Conservation (phyloP, 2,797 vertebrate genomes). For the Poeciliopsis presidionis region DNA sequence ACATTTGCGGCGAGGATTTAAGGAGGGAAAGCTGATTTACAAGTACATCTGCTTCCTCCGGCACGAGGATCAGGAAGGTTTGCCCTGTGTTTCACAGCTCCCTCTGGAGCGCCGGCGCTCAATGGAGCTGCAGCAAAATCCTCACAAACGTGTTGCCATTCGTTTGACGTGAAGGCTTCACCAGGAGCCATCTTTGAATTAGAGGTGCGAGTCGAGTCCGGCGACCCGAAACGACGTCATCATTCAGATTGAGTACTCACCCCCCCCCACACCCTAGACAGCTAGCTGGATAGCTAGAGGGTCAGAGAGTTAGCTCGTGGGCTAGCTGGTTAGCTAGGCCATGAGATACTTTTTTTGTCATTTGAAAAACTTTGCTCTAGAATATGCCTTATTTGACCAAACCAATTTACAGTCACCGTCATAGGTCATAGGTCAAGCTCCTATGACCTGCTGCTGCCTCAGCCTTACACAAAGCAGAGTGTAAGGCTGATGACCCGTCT, state of each 20-base stretch:
- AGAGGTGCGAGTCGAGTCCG: not conserved
- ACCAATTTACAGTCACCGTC: no score
- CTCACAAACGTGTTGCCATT: slow-evolving; percentile 15
- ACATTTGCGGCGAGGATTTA: slow-evolving; percentile 5
- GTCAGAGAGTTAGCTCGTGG: no score
- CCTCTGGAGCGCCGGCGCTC: slow-evolving; percentile 37
- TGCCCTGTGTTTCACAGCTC: slow-evolving; percentile 37
- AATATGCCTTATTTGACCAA: not conserved
- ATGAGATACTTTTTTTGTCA: not conserved
- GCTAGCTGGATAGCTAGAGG: no score
- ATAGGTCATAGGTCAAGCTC: not conserved
- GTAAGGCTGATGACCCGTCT: not conserved
- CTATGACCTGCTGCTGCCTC: slow-evolving; percentile 1
- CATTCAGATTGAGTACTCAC: not conserved
- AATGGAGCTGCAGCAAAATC: slow-evolving; percentile 47
- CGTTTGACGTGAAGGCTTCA: slow-evolving; percentile 19
- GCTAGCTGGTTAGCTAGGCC: no score
- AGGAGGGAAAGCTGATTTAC: slow-evolving; percentile 9
- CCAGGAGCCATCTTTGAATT: slow-evolving; percentile 21
- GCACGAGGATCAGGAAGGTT: slow-evolving; percentile 53
- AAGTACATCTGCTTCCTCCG: slow-evolving; percentile 32
- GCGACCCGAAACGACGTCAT: slow-evolving; percentile 3
- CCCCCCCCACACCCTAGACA: not conserved
- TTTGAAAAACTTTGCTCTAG: not conserved
- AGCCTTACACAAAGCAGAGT: slow-evolving; percentile 34